Evolutionary conservation across 1,140 invertebrate species (phyloP).

Genomic region (Micrasema minimum): DNA sequence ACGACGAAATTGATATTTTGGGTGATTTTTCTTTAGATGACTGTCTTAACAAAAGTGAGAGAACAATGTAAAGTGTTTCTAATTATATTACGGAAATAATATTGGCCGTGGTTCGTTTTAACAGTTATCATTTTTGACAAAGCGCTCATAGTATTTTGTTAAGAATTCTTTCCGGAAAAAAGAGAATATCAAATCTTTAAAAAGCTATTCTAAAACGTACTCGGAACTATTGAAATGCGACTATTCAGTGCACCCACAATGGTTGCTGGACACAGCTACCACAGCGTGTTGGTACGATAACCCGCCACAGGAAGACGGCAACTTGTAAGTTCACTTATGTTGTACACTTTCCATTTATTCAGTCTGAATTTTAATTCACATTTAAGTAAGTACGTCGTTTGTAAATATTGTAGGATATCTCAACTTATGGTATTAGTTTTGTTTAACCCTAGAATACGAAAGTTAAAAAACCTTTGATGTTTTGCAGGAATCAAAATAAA

Average conservation of each 20-base stretch:
- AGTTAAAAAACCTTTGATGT: no score
- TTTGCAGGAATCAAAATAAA: no score
- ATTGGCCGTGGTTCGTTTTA: no score
- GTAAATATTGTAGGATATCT: no score
- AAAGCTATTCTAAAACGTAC: no score
- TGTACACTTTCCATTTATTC: not conserved
- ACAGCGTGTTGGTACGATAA: slow-evolving; percentile 64
- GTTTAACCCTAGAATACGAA: no score
- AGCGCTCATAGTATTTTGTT: no score
- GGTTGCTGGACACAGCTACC: slow-evolving; percentile 71
- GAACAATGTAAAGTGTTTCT: slow-evolving; percentile 28
- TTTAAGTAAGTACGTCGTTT: no score
- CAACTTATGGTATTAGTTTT: no score
- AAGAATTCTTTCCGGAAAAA: no score
- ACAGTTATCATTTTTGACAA: not conserved
- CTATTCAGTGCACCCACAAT: slow-evolving; percentile 73
- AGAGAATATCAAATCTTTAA: slow-evolving; percentile 54
- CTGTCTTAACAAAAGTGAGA: slow-evolving; percentile 53
- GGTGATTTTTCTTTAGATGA: slow-evolving; percentile 67
- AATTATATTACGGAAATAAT: no score
- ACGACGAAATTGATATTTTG: slow-evolving; percentile 66
- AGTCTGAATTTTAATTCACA: no score
- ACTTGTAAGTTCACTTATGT: slow-evolving; percentile 38
- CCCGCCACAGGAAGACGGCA: slow-evolving; percentile 45
- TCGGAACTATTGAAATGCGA: slow-evolving; percentile 65